These are phyloP conservation scores for Phoenoteleia sp. DNA, from an alignment of 2,888 invertebrate genomes.

Conservation along the genomic window DNA sequence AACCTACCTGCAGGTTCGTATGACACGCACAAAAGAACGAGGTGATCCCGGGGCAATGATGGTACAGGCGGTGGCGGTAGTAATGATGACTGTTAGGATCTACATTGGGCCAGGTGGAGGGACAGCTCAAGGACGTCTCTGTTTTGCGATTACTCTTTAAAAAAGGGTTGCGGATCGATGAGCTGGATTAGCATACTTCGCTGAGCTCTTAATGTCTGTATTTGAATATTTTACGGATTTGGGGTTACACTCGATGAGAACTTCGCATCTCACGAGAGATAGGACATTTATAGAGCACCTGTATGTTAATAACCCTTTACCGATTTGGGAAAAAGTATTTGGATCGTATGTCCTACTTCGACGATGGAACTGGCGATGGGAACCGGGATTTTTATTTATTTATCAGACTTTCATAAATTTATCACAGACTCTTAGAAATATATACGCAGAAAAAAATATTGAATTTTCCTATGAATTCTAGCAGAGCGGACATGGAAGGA, in stretches of 20 bases:
- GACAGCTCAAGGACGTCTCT: conserved; percentile 81
- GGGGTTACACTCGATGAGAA: conserved; percentile 65
- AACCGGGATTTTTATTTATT: no score
- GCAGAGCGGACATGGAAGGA: no score
- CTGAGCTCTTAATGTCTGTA: conserved; percentile 70
- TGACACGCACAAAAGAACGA: conserved; percentile 79
- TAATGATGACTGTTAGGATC: conserved; percentile 55
- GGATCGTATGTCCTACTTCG: no score
- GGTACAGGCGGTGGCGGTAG: conserved; percentile 54
- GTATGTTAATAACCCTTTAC: conserved; percentile 62
- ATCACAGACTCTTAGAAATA: no score
- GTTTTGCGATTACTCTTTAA: conserved; percentile 76
- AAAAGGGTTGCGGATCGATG: conserved; percentile 85
- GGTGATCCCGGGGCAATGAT: conserved; percentile 61
- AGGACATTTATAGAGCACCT: conserved; percentile 64
- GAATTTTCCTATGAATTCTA: no score
- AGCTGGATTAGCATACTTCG: conserved; percentile 84
- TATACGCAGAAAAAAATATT: no score
- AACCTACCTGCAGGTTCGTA: conserved; percentile 78
- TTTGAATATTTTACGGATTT: conserved; percentile 71
- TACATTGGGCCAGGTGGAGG: conserved; percentile 84
- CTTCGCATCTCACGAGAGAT: conserved; percentile 57
- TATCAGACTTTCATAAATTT: no score
- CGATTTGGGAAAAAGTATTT: conserved; percentile 37
- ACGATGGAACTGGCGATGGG: no score